These are phyloP conservation scores for Melikaiella ostensackeni DNA, from an alignment of 2,888 invertebrate genomes.

Conservation along the genomic window DNA sequence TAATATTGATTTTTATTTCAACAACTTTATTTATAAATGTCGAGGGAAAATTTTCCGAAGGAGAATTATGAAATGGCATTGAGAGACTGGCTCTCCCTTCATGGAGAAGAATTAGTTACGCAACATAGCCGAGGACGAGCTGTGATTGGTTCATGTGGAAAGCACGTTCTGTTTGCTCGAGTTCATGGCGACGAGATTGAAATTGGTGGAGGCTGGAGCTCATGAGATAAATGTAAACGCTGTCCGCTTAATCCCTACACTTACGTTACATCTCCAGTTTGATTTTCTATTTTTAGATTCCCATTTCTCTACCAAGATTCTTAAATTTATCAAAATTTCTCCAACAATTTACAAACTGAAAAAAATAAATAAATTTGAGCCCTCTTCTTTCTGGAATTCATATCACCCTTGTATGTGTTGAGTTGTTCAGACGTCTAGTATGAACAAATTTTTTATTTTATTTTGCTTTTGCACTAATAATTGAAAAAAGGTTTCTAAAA, in stretches of 20 bases:
- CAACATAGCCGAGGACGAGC: background rate
- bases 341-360: too few relatives aligned
- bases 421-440: too few relatives aligned
- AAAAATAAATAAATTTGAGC: background rate
- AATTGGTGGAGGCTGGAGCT: background rate
- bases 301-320: background rate
- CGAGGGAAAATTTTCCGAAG: background rate
- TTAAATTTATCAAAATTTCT: background rate
- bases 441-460: too few relatives aligned
- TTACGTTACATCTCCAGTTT: background rate
- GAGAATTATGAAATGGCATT: background rate
- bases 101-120: background rate
- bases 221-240: constrained; percentile 7
- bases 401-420: background rate
- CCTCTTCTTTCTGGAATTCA: background rate
- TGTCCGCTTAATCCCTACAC: background rate
- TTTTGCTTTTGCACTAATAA: too few relatives aligned
- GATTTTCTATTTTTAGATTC: background rate
- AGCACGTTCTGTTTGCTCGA: constrained; percentile 5
- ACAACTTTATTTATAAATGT: too few relatives aligned
- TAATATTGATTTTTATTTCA: too few relatives aligned
- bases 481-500: too few relatives aligned
- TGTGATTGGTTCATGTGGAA: constrained; percentile 10
- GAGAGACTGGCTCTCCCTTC: background rate
- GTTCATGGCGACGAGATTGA: constrained; percentile 9